Evolutionary conservation across 2,113 vertebrate genomes (phyloP).

Genomic region (Phyllopteryx taeniolatus): DNA sequence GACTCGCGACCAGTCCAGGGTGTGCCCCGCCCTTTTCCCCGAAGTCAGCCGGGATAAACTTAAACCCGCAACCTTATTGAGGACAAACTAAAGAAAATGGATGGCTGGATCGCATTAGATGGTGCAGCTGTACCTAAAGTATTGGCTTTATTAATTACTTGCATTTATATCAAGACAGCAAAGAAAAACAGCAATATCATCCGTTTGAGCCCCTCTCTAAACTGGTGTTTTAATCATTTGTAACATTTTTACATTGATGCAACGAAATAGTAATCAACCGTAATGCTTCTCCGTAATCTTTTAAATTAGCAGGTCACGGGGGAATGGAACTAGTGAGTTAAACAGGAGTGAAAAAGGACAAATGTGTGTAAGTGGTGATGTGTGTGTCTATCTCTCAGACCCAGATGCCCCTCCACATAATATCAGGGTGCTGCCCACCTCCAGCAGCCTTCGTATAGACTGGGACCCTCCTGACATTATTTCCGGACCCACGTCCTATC

Average conservation of each 20-base stretch:
- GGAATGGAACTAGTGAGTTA: neutral
- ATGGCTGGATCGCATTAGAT: neutral
- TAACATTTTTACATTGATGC: neutral
- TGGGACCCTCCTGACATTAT: conserved; percentile 84
- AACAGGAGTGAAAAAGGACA: neutral
- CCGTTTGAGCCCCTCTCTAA: neutral
- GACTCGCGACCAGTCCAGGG: too few species aligned
- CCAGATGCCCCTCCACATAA: conserved; percentile 85
- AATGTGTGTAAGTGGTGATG: neutral
- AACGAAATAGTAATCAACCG: neutral
- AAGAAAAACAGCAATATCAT: neutral
- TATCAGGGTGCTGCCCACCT: conserved; percentile 77
- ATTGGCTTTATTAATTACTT: neutral
- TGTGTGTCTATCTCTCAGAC: conserved; percentile 64
- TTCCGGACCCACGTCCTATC: conserved; percentile 88
- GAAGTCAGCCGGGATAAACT: too few species aligned
- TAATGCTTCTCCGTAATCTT: neutral
- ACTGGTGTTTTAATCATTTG: neutral
- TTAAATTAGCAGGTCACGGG: neutral
- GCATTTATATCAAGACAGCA: neutral
- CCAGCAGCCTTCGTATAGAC: conserved; percentile 78
- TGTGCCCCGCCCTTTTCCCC: too few species aligned
- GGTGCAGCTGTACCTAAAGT: neutral
- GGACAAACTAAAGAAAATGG: neutral
- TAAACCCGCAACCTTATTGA: neutral